phyloP scores from a whole-genome alignment of 2,113 vertebrate species.

The Probosciger aterrimus region DNA sequence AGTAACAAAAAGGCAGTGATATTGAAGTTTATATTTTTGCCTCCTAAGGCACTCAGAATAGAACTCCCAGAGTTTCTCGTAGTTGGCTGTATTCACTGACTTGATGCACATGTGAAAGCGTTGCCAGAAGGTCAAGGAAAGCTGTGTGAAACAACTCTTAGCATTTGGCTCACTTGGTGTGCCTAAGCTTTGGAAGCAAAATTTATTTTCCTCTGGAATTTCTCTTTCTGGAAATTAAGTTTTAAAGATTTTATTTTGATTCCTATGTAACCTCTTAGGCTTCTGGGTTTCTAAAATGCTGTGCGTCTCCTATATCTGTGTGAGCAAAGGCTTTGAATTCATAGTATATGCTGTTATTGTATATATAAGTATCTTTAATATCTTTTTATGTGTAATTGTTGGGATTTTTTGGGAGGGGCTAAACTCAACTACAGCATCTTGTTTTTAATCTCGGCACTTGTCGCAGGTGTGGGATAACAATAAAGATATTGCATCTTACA shows the following conservation, averaged over 20 bases:
- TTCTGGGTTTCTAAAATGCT: not conserved
- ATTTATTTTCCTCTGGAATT: not conserved
- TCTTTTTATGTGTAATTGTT: not conserved
- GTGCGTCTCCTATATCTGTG: accelerated
- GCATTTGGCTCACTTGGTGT: not conserved
- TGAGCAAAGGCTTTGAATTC: not conserved
- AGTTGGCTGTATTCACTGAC: not conserved
- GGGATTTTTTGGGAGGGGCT: not conserved
- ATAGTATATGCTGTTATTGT: not conserved
- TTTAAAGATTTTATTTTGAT: not conserved
- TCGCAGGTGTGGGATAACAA: not conserved
- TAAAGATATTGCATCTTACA: slow-evolving; percentile 48
- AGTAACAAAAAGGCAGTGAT: not conserved
- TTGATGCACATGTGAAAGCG: not conserved
- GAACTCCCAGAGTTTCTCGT: not conserved
- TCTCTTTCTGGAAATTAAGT: not conserved
- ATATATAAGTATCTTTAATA: not conserved
- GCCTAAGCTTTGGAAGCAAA: not conserved
- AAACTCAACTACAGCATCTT: not conserved
- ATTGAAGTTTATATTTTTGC: not conserved
- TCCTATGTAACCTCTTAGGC: not conserved
- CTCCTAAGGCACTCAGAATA: not conserved
- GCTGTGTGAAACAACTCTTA: not conserved
- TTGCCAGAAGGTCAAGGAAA: not conserved
- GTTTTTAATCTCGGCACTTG: slow-evolving; percentile 31